phyloP scores from a whole-genome alignment of 2,113 vertebrate genomes.

The Fulica atra region DNA sequence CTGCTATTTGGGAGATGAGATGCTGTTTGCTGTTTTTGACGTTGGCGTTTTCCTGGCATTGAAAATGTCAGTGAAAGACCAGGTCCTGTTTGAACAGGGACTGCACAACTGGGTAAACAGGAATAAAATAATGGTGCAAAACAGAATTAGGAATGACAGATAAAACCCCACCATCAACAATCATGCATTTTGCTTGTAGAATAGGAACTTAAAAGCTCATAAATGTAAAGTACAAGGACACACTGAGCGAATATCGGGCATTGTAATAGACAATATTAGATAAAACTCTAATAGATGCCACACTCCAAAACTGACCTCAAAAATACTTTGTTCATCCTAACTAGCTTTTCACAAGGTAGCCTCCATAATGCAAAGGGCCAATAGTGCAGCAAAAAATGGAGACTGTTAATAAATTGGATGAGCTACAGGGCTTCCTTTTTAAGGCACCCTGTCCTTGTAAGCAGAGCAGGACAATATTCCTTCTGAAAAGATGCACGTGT shows the following conservation, averaged over 20 bases:
- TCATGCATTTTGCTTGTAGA: background rate
- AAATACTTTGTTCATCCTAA: background rate
- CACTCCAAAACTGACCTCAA: background rate
- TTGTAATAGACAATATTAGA: background rate
- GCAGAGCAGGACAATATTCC: background rate
- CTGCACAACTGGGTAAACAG: background rate
- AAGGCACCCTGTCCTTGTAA: background rate
- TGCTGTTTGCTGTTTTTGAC: background rate
- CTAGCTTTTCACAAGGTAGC: background rate
- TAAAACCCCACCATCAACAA: background rate
- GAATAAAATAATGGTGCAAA: background rate
- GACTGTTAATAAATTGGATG: rapidly evolving
- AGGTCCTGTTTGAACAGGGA: background rate
- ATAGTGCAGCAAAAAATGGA: background rate
- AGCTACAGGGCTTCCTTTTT: background rate
- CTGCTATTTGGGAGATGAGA: background rate
- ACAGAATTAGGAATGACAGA: background rate
- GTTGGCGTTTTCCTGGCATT: background rate
- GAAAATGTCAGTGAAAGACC: background rate
- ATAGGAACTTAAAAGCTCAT: background rate
- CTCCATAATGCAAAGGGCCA: too few species aligned
- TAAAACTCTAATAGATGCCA: background rate
- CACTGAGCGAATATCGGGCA: background rate
- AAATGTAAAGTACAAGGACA: background rate
- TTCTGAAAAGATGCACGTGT: background rate